phyloP scores from a whole-genome alignment of 2,113 vertebrate species.

The Erythrolamprus reginae region DNA sequence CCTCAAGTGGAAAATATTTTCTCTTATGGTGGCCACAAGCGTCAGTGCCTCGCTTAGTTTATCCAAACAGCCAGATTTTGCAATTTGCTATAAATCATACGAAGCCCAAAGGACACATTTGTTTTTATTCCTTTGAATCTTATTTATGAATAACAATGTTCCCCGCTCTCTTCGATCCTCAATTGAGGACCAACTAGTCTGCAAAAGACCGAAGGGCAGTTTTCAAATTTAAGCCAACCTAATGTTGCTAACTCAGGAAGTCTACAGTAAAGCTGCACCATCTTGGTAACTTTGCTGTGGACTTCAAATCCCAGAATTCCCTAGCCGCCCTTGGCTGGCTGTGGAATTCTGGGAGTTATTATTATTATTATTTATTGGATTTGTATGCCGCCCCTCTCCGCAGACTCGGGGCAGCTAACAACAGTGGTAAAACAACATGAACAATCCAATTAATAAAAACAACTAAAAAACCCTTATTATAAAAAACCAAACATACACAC shows the following conservation, averaged over 20 bases:
- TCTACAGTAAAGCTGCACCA: too few relatives aligned
- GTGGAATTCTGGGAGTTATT: too few relatives aligned
- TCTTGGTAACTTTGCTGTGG: too few relatives aligned
- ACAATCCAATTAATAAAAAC: too few relatives aligned
- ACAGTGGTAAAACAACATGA: too few relatives aligned
- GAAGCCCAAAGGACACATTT: neutral
- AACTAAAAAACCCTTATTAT: too few relatives aligned
- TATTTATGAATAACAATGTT: neutral
- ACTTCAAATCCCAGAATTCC: too few relatives aligned
- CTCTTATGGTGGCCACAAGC: neutral
- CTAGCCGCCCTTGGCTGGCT: too few relatives aligned
- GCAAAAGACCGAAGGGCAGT: neutral
- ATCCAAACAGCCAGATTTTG: neutral
- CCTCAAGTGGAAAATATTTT: constrained; percentile 8
- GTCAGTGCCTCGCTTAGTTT: neutral
- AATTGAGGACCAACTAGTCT: neutral
- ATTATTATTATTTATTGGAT: too few relatives aligned
- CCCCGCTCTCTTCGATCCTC: neutral
- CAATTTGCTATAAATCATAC: neutral
- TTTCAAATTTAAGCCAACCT: neutral
- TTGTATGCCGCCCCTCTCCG: too few relatives aligned
- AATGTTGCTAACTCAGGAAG: neutral
- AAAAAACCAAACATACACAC: too few relatives aligned
- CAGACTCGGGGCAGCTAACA: too few relatives aligned
- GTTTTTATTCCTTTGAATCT: neutral